Evolutionary conservation across 2,113 vertebrate species (phyloP).

Genomic region (Anseranas semipalmata): DNA sequence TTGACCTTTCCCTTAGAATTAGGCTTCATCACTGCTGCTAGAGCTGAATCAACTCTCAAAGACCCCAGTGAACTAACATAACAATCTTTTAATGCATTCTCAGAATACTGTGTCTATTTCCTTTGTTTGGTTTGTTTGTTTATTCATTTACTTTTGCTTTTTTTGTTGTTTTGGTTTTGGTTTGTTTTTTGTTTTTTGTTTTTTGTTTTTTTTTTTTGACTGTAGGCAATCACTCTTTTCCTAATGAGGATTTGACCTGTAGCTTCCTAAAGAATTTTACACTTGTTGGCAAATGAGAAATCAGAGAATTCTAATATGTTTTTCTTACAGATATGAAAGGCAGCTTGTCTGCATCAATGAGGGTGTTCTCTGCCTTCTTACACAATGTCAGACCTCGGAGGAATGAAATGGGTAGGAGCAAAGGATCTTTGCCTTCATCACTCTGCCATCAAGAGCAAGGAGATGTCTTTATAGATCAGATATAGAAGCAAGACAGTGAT

Average conservation of each 20-base stretch:
- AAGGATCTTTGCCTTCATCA: not conserved
- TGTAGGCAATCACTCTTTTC: not conserved
- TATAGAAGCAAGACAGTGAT: not conserved
- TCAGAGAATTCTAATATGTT: not conserved
- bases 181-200: too few species aligned
- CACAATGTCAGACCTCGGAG: not conserved
- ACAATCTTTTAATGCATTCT: not conserved
- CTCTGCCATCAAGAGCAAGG: not conserved
- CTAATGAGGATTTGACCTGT: not conserved
- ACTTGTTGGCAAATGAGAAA: not conserved
- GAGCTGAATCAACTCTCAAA: not conserved
- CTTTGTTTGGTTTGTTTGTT: not conserved
- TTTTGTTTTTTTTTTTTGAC: not conserved
- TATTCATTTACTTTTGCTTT: not conserved
- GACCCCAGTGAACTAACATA: not conserved
- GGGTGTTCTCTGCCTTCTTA: not conserved
- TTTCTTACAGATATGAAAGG: not conserved
- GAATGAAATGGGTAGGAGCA: not conserved
- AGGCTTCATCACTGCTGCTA: not conserved
- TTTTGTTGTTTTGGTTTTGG: not conserved
- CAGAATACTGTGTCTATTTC: not conserved
- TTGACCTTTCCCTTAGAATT: not conserved
- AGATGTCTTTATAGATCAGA: not conserved
- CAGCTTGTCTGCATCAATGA: not conserved
- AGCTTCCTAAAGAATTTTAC: not conserved